Conservation (phyloP, 2,113 vertebrate species). For the Muntiacus reevesi region DNA sequence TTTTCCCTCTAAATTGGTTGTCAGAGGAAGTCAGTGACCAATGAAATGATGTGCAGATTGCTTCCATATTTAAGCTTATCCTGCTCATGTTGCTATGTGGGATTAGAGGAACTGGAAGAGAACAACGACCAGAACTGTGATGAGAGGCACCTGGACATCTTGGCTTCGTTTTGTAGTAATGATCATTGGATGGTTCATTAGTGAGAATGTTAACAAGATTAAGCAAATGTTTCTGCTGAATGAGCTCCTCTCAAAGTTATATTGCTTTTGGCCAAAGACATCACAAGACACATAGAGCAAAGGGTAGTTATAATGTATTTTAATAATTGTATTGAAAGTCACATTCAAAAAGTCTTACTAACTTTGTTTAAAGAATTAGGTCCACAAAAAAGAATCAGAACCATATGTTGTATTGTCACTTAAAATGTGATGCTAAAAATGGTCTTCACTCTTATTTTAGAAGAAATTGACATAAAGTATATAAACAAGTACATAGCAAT, state of each 20-base stretch:
- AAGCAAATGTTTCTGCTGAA: slow-evolving; percentile 31
- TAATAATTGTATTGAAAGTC: background rate
- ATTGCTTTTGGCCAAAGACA: slow-evolving; percentile 12
- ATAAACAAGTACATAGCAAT: background rate
- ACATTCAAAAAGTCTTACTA: background rate
- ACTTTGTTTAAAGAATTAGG: background rate
- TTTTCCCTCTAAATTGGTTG: background rate
- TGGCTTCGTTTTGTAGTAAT: background rate
- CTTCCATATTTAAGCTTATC: background rate
- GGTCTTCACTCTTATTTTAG: background rate
- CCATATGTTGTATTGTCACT: background rate
- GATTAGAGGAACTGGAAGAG: background rate
- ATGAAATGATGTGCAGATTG: background rate
- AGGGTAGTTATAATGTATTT: background rate
- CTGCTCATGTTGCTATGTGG: background rate
- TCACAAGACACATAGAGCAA: background rate
- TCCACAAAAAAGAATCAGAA: background rate
- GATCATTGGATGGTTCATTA: background rate
- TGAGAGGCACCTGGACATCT: slow-evolving; percentile 32
- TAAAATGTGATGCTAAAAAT: background rate
- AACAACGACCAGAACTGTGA: background rate
- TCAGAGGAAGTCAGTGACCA: background rate
- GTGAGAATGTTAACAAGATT: slow-evolving; percentile 34
- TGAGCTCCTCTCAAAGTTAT: slow-evolving; percentile 21
- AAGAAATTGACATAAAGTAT: background rate